phyloP scores from a whole-genome alignment of 2,113 vertebrate species.

The Corvus moneduloides region DNA sequence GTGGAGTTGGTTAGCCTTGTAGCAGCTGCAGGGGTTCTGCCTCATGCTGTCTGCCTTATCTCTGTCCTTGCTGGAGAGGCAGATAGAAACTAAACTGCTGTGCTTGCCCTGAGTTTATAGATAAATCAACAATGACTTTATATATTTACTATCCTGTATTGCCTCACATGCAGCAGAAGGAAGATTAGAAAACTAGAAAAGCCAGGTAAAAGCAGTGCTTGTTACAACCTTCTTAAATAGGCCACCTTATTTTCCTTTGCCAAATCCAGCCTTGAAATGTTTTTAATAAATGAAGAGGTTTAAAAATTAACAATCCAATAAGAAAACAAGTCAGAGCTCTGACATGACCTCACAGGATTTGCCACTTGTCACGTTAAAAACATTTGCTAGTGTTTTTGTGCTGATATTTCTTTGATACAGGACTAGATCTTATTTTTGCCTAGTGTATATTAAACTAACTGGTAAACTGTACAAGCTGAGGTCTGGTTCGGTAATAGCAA shows the following conservation, averaged over 20 bases:
- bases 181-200: background rate
- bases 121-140: background rate
- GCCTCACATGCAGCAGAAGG: background rate
- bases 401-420: background rate
- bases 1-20: background rate
- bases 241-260: background rate
- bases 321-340: background rate
- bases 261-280: background rate
- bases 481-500: background rate
- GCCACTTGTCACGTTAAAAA: background rate
- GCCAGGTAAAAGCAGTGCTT: background rate
- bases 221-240: background rate
- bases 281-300: background rate
- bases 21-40: background rate
- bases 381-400: background rate
- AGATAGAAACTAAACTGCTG: background rate
- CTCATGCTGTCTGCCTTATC: background rate
- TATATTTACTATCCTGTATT: background rate
- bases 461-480: background rate
- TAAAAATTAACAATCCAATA: background rate
- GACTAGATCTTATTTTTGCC: background rate
- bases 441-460: background rate
- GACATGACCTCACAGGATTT: background rate
- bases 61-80: background rate
- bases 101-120: background rate